A percentile compares a stretch with the other conserved stretches of the same genome.
Conservation (phyloP, 2,888 invertebrate species). For the Sinohyriopsis cumingii region DNA sequence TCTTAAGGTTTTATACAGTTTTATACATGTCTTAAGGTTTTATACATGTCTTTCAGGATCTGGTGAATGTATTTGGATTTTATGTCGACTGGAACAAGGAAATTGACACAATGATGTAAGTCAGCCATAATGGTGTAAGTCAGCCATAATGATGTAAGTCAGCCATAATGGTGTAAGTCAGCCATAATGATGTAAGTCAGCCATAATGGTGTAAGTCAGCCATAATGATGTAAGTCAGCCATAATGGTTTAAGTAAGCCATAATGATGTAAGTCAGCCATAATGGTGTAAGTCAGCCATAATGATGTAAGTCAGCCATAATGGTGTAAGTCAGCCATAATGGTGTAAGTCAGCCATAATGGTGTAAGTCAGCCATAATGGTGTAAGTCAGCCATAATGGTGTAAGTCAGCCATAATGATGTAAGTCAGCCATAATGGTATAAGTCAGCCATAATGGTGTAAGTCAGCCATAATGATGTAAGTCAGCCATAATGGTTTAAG, state of each 20-base stretch:
- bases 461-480: slow-evolving; percentile 65
- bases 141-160: slow-evolving; percentile 68
- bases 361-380: slow-evolving; percentile 69
- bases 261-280: slow-evolving; percentile 65
- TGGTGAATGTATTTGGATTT: slow-evolving; percentile 83
- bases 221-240: slow-evolving; percentile 66
- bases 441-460: slow-evolving; percentile 70
- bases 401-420: slow-evolving; percentile 66
- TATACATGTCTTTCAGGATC: slow-evolving; percentile 49
- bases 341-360: slow-evolving; percentile 65
- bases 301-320: slow-evolving; percentile 65
- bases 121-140: too few relatives aligned
- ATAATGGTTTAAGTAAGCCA: too few relatives aligned
- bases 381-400: slow-evolving; percentile 69
- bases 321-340: slow-evolving; percentile 65
- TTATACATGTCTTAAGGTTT: too few relatives aligned
- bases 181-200: slow-evolving; percentile 65
- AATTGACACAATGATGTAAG: slow-evolving; percentile 70
- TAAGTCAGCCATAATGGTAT: too few relatives aligned
- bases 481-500: too few relatives aligned
- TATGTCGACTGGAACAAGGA: slow-evolving; percentile 76
- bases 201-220: slow-evolving; percentile 66
- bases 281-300: slow-evolving; percentile 65
- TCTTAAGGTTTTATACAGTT: not conserved
- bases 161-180: slow-evolving; percentile 65